phyloP scores from a whole-genome alignment of 2,113 vertebrate species.

The Cyanocitta stelleri region DNA sequence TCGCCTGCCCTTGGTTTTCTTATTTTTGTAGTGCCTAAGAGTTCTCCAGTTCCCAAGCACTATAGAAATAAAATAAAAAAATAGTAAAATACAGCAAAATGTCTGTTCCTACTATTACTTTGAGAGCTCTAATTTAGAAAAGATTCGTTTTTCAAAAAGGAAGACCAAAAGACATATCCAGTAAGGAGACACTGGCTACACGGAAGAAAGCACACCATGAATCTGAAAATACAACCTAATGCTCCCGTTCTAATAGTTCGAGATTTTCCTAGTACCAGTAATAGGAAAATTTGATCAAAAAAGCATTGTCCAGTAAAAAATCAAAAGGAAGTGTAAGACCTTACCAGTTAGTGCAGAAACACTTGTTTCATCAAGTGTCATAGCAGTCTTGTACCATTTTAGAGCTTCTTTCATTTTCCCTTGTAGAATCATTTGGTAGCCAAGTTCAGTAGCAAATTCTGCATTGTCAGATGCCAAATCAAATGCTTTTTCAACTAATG shows the following conservation, averaged over 20 bases:
- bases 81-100: neutral
- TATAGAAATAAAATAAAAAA: neutral
- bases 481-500: slow-evolving; percentile 85
- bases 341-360: slow-evolving; percentile 86
- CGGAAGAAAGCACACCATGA: neutral
- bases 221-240: neutral
- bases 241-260: neutral
- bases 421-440: slow-evolving; percentile 90
- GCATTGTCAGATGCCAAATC: slow-evolving; percentile 73
- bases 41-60: neutral
- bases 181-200: neutral
- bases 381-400: slow-evolving; percentile 89
- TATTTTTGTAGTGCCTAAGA: neutral
- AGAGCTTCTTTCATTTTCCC: slow-evolving; percentile 84
- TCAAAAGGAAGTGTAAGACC: neutral
- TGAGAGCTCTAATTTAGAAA: neutral
- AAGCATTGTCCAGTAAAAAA: neutral
- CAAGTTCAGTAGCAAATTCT: slow-evolving; percentile 90
- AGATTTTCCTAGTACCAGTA: neutral
- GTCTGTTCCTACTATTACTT: neutral
- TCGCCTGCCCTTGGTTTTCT: neutral
- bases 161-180: neutral
- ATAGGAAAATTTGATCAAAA: neutral
- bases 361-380: slow-evolving; percentile 86
- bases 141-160: neutral